These are phyloP conservation scores for Theonella swinhoei DNA, from an alignment of 37 sponge, comb jelly and placozoan genomes.

Conservation along the genomic window DNA sequence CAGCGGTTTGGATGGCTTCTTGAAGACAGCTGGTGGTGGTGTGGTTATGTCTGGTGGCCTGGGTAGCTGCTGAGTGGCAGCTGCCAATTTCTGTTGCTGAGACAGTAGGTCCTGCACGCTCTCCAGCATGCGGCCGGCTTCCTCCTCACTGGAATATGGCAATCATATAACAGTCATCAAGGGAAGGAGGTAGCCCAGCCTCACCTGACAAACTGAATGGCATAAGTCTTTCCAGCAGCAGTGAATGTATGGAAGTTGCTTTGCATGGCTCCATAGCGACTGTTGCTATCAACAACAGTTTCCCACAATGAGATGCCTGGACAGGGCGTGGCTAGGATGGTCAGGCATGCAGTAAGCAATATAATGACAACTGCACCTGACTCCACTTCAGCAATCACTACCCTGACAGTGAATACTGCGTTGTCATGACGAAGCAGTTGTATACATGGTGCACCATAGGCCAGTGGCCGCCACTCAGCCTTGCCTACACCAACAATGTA, in stretches of 20 bases:
- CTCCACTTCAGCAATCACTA: constrained; percentile 68
- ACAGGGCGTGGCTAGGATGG: neutral
- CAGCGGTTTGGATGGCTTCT: constrained; percentile 16
- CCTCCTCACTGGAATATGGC: constrained; percentile 18
- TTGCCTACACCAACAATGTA: neutral
- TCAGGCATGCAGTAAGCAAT: neutral
- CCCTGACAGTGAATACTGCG: constrained; percentile 49
- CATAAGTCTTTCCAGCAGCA: constrained; percentile 20
- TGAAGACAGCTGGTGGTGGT: constrained; percentile 33
- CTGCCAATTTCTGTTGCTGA: constrained; percentile 25
- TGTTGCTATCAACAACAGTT: constrained; percentile 10
- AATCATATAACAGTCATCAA: neutral
- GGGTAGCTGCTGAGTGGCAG: neutral
- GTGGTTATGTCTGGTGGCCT: too few relatives aligned
- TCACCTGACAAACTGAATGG: constrained; percentile 58
- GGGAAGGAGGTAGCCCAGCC: neutral
- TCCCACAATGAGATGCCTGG: constrained; percentile 75
- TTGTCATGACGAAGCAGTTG: constrained; percentile 35
- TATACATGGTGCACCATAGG: constrained; percentile 73
- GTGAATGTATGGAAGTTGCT: constrained; percentile 77
- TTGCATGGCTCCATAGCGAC: constrained; percentile 66
- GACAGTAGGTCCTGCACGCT: constrained; percentile 20
- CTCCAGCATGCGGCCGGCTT: constrained; percentile 55
- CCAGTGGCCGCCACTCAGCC: constrained; percentile 65
- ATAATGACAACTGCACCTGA: constrained; percentile 16